These are phyloP conservation scores for Meteorus sp. DNA, from an alignment of 1,140 invertebrate species.

Conservation along the genomic window DNA sequence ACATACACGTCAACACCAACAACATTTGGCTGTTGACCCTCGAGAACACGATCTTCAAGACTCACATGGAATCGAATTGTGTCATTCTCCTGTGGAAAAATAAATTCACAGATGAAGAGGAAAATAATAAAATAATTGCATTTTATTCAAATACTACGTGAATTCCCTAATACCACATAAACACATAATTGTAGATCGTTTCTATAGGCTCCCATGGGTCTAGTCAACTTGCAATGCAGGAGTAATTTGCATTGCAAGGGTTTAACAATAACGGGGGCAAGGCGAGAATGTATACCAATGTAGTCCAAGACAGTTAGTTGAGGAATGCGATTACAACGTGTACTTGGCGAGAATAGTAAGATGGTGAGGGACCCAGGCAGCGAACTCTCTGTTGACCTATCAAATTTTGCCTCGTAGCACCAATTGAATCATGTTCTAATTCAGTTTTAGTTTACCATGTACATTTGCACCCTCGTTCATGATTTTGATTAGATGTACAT, in stretches of 20 bases:
- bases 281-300: no score
- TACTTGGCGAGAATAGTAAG: no score
- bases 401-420: no score
- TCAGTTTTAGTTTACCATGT: no score
- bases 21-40: conserved; percentile 72
- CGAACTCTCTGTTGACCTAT: no score
- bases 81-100: conserved; percentile 67
- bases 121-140: no score
- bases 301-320: conserved; percentile 17
- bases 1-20: conserved; percentile 77
- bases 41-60: conserved; percentile 74
- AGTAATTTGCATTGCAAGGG: conserved; percentile 15
- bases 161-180: no score
- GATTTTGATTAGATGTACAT: no score
- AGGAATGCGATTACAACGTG: conserved; percentile 23
- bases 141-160: no score
- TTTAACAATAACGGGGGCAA: conserved; percentile 23
- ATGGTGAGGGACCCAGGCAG: no score
- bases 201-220: background rate
- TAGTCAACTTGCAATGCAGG: background rate
- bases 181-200: background rate
- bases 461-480: no score
- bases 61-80: conserved; percentile 76
- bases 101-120: background rate
- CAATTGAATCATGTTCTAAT: no score